Base-by-base conservation (phyloP, 2,888 invertebrate genomes). In the Lithosia quadra region DNA sequence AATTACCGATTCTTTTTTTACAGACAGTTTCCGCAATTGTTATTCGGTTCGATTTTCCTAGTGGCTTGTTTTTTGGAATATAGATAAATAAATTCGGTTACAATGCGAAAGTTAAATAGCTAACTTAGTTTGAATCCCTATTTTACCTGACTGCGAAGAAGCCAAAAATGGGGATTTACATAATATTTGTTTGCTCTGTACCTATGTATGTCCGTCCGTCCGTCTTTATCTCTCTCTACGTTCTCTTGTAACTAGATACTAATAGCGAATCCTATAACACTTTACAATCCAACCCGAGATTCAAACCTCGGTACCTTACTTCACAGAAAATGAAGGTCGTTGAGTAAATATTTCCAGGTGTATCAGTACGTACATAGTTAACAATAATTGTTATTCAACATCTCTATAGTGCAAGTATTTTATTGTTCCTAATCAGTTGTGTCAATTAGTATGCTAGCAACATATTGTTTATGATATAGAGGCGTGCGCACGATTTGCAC, bases 401-500 rank as follows among this genome's bases (percentile, higher is more conserved):
- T 21, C 1, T 36, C 0, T 22, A 28, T 56, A 28, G 56, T 56
- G 56, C 1, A 56, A 24, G 2, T 58, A 58, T 36, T 55, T 34
- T 18, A 63, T 63, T 74, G 74, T 71, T 77, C 69, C 73, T 73
- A 71, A 73, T 72, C 72, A 74, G 74, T 76, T 59, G 28, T 63
- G 28, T 63, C 68, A 71, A 78, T 78, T 78, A 69, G 70, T 73
- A 77, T 78, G 78, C 78, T 39, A 21, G 58, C 63, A 64, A 56
- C 71, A 67, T 75, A 73, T 63, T 67, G 69, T 66, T 76, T 66
- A 68, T 65, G 57, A 65, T 60, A 69, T 66, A 65, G 39, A 56
- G 53, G 73, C 67, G 67, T 55, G 73, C 70, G 67, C 76, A 78
- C 76, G 76, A 53, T 33, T 65, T 73, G 68, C 67, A 74, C 69